Evolutionary conservation across 2,888 invertebrate genomes (phyloP).

Genomic region (Dione juno): DNA sequence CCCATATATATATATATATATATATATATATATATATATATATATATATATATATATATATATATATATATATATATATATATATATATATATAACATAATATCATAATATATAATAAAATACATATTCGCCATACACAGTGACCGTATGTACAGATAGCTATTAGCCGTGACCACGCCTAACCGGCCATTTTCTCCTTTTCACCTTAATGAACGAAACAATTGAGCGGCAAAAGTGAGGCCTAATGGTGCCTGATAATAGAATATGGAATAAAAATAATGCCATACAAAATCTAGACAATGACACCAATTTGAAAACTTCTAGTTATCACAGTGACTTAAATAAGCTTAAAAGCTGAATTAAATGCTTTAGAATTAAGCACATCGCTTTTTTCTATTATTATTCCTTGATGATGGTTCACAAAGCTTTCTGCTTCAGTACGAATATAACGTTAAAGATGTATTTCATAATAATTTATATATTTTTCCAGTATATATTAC

Average conservation of each 20-base stretch:
- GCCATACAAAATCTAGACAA: conserved; percentile 19
- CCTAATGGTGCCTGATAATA: conserved; percentile 39
- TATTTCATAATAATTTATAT: too few species aligned
- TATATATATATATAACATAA: too few species aligned
- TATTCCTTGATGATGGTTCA: too few species aligned
- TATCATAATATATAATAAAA: background rate
- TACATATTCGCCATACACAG: conserved; percentile 17
- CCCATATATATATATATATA: too few species aligned
- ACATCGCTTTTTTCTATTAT: background rate
- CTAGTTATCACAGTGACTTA: background rate
- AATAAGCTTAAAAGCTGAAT: background rate
- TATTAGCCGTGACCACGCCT: conserved; percentile 40
- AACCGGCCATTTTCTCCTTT: conserved; percentile 57
- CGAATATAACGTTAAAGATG: too few species aligned
- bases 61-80: too few species aligned
- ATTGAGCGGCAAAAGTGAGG: conserved; percentile 47
- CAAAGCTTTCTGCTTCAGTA: too few species aligned
- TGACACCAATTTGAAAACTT: background rate
- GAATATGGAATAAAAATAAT: conserved; percentile 23
- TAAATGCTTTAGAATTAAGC: background rate
- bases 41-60: too few species aligned
- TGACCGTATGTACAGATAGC: conserved; percentile 42
- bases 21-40: too few species aligned
- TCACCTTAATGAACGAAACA: conserved; percentile 60
- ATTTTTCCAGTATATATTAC: too few species aligned